These are phyloP conservation scores for Parnassius glacialis DNA, from an alignment of 2,888 invertebrate genomes.

Conservation along the genomic window DNA sequence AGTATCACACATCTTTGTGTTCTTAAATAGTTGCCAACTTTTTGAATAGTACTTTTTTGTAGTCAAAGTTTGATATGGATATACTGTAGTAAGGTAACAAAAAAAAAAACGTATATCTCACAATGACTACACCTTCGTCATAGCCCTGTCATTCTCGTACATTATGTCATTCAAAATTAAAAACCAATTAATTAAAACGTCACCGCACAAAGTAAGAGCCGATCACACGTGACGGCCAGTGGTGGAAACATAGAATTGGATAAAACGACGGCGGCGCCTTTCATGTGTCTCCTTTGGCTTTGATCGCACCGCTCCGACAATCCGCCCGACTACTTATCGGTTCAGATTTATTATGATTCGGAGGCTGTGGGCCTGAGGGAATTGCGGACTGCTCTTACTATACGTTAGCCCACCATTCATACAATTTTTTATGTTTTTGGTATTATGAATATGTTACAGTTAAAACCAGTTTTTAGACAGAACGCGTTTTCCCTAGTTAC, in stretches of 20 bases:
- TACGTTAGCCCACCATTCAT: conserved; percentile 49
- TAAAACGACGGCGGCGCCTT: conserved; percentile 67
- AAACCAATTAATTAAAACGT: conserved; percentile 72
- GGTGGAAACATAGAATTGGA: conserved; percentile 65
- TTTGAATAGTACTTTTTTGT: not conserved
- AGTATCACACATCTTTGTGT: too few relatives aligned
- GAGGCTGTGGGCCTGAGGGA: conserved; percentile 64
- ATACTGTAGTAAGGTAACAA: not conserved
- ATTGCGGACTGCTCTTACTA: conserved; percentile 45
- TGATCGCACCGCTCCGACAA: conserved; percentile 77
- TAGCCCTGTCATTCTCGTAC: conserved; percentile 46
- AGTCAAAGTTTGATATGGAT: not conserved
- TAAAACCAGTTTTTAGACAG: too few relatives aligned
- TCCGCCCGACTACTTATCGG: conserved; percentile 79
- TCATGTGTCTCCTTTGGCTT: conserved; percentile 72
- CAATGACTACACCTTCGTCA: conserved; percentile 49
- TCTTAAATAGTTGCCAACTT: not conserved
- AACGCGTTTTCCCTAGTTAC: too few relatives aligned
- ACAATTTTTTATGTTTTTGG: conserved; percentile 32
- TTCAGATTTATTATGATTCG: conserved; percentile 80
- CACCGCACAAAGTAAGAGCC: conserved; percentile 53
- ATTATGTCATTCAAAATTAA: conserved; percentile 57
- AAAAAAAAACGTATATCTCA: conserved; percentile 6
- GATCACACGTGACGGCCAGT: conserved; percentile 56
- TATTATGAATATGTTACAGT: too few relatives aligned